Evolutionary conservation across 2,888 invertebrate species (phyloP), one percentile per base, ranked within the genome.

Genomic region (Clunio marinus): DNA sequence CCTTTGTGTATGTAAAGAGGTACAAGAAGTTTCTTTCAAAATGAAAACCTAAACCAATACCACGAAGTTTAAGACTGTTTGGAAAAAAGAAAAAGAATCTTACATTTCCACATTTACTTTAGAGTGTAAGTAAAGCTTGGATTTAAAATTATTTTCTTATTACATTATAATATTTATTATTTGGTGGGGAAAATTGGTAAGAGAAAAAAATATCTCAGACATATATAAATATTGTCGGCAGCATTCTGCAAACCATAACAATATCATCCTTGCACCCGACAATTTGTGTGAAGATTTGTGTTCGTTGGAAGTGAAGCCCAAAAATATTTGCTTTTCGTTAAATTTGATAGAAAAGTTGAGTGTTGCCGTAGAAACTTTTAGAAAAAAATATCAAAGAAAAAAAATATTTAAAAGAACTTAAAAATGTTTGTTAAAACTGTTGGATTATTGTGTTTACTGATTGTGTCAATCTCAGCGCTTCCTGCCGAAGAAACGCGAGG

Each of bases 401-500:
- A 67, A 69, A 25, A 63, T 46, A 60, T 62, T 27, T 59, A 41
- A 32, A 22, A 46, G 37, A 55, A 59, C 22, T 37, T 32, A 57
- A 65, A 69, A 75, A 80, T 78, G 76, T 80, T 80, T 77, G 78
- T 79, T 73, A 81, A 80, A 79, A 74, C 81, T 75, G 75, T 80
- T 76, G 80, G 80, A 76, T 76, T 82, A 75, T 76, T 83, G 80
- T 83, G 82, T 78, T 74, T 81, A 70, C 22, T 66, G 74, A 81
- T 83, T 75, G 80, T 81, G 71, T 81, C 83, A 72, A 82, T 84
- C 72, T 75, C 80, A 75, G 86, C 87, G 73, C 82, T 87, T 73
- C 89, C 89, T 74, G 86, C 89, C 60, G 85, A 84, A 80, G 88
- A 89, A 73, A 84, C 86, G 70, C 80, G 82, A 58, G 80, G 79